Conservation (phyloP, 1,140 invertebrate species). For the Ephestia elutella region DNA sequence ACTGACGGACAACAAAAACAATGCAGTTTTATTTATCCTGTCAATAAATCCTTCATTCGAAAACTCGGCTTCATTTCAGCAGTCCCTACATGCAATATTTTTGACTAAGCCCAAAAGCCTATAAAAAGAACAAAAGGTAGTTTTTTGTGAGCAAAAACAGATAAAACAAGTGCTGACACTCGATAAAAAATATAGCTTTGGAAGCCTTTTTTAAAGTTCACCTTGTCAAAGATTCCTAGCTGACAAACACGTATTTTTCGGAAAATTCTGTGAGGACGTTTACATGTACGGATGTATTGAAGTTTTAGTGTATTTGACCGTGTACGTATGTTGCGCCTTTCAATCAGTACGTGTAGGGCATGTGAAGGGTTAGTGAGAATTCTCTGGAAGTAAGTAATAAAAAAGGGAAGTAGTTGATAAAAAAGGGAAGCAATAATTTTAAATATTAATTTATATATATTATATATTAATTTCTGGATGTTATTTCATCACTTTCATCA, state of each 20-base stretch:
- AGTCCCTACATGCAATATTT: not conserved
- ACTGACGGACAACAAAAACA: not conserved
- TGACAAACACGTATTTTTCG: not conserved
- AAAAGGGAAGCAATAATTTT: too few relatives aligned
- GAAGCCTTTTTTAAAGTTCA: not conserved
- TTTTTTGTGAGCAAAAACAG: constrained; percentile 2
- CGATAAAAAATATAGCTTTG: not conserved
- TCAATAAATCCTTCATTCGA: not conserved
- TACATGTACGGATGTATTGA: not conserved
- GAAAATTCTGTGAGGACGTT: not conserved
- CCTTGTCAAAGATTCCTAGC: not conserved
- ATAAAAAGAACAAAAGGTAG: constrained; percentile 9
- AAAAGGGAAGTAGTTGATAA: too few relatives aligned
- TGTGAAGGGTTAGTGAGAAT: too few relatives aligned
- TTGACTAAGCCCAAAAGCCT: not conserved
- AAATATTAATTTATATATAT: too few relatives aligned
- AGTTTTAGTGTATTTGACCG: too few relatives aligned
- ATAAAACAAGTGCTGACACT: not conserved
- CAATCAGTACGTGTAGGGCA: too few relatives aligned
- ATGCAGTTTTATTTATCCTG: not conserved
- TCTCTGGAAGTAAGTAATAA: too few relatives aligned
- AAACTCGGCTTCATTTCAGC: not conserved
- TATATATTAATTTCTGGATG: too few relatives aligned
- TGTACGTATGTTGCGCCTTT: too few relatives aligned
- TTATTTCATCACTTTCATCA: too few relatives aligned